Percentiles rank a stretch among this genome's conserved stretches.
These are phyloP conservation scores for Ageneiosus marmoratus DNA, from an alignment of 2,113 vertebrate species.

Conservation along the genomic window DNA sequence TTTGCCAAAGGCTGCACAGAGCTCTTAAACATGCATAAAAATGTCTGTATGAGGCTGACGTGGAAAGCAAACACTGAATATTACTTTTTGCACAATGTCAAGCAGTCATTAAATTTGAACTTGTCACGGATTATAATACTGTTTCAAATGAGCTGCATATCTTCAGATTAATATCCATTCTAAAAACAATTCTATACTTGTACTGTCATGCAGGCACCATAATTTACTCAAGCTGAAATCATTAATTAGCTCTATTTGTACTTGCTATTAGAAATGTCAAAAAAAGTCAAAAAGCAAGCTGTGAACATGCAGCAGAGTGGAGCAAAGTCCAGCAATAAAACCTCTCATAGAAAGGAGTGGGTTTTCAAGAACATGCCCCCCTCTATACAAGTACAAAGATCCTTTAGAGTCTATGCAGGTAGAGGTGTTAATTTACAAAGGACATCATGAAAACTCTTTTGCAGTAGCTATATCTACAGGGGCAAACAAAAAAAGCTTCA, in stretches of 20 bases:
- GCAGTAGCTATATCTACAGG: background rate
- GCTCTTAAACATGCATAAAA: conserved; percentile 8
- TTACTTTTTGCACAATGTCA: conserved; percentile 12
- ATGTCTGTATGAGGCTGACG: conserved; percentile 21
- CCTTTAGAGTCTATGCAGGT: conserved; percentile 15
- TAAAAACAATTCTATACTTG: background rate
- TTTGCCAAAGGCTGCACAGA: conserved; percentile 54
- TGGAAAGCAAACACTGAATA: conserved; percentile 38
- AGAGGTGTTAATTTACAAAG: conserved; percentile 27
- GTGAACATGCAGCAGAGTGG: conserved; percentile 10
- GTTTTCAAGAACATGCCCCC: conserved; percentile 16
- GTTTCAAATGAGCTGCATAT: background rate
- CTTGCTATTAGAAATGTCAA: background rate
- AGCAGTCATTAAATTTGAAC: background rate
- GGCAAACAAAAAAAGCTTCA: background rate
- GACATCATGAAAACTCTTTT: conserved; percentile 4
- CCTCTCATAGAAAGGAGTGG: conserved; percentile 5
- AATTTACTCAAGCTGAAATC: background rate
- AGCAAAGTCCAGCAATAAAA: conserved; percentile 38
- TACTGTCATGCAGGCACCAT: background rate
- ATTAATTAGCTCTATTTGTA: background rate
- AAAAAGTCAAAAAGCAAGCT: conserved; percentile 24
- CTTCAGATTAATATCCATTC: background rate
- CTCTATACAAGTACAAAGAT: background rate
- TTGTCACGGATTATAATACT: background rate